Evolutionary conservation across 2,797 vertebrate genomes (phyloP).

Genomic region (Syngnathus acus): DNA sequence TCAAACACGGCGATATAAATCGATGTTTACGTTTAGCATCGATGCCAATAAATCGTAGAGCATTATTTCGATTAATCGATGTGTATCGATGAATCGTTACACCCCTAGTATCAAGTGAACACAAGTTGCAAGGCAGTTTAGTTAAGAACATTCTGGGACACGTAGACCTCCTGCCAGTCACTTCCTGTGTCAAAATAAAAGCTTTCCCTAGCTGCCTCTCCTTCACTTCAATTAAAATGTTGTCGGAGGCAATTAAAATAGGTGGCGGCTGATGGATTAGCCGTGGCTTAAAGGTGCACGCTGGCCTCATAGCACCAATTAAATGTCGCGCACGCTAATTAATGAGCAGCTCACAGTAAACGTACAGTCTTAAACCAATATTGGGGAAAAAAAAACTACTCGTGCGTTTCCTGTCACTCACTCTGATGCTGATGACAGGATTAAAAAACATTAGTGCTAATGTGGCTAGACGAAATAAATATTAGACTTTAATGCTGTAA

Average conservation of each 20-base stretch:
- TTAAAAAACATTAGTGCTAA: slow-evolving; percentile 3
- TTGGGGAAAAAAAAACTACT: slow-evolving; percentile 26
- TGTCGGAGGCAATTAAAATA: background rate
- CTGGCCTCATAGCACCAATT: slow-evolving; percentile 41
- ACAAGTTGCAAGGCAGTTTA: background rate
- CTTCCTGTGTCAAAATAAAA: slow-evolving; percentile 13
- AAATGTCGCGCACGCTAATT: slow-evolving; percentile 50
- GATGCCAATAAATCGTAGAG: no score
- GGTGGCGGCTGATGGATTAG: slow-evolving; percentile 32
- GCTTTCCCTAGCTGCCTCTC: slow-evolving; percentile 2
- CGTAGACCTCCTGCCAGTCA: background rate
- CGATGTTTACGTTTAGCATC: no score
- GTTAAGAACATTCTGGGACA: background rate
- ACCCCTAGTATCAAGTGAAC: background rate
- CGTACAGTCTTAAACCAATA: slow-evolving; percentile 29
- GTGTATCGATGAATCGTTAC: no score
- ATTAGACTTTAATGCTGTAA: background rate
- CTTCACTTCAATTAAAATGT: background rate
- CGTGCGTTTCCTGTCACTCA: slow-evolving; percentile 43
- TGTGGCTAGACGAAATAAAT: background rate
- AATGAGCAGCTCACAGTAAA: slow-evolving; percentile 51
- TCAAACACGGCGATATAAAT: no score
- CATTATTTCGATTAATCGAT: no score
- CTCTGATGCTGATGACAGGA: slow-evolving; percentile 22
- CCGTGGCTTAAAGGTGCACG: slow-evolving; percentile 48